Conservation (phyloP, 1,140 invertebrate species). For the Drosophila lacertosa region DNA sequence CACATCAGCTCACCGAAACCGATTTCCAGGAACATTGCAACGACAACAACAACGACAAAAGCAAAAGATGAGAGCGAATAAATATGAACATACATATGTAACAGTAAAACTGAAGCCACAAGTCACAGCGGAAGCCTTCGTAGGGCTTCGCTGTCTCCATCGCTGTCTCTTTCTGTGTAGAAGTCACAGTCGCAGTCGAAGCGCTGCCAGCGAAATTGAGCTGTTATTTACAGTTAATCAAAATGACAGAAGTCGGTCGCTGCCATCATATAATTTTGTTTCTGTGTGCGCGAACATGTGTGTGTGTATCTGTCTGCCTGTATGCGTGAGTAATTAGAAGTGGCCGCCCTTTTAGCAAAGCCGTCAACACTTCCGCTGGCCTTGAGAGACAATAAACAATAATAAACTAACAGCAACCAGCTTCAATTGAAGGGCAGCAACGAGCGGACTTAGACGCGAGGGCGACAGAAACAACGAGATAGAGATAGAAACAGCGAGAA, state of each 20-base stretch:
- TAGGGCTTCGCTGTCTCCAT: constrained; percentile 36
- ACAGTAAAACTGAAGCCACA: constrained; percentile 49
- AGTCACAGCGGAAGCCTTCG: constrained; percentile 29
- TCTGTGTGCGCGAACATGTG: not conserved
- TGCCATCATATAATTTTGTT: constrained; percentile 4
- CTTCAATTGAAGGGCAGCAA: constrained; percentile 27
- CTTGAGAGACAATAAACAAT: constrained; percentile 73
- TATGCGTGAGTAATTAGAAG: constrained; percentile 49
- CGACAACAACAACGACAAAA: constrained; percentile 2
- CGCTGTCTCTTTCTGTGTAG: not conserved
- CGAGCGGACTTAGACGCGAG: not conserved
- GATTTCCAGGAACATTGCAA: constrained; percentile 36
- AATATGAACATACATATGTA: constrained; percentile 40
- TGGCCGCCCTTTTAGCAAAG: constrained; percentile 20
- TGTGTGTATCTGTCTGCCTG: constrained; percentile 12
- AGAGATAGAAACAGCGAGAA: not conserved
- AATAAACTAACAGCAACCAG: constrained; percentile 38
- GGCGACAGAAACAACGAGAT: not conserved
- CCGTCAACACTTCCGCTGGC: constrained; percentile 69
- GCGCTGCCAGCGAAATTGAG: constrained; percentile 40
- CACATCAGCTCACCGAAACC: constrained; percentile 2
- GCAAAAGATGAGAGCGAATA: constrained; percentile 16
- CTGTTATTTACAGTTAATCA: constrained; percentile 68
- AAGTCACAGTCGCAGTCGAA: not conserved
- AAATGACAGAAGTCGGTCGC: constrained; percentile 61